Percentiles rank a stretch among this genome's conserved stretches.
These are phyloP conservation scores for Poicephalus gulielmi DNA, from an alignment of 2,113 vertebrate genomes.

Conservation along the genomic window DNA sequence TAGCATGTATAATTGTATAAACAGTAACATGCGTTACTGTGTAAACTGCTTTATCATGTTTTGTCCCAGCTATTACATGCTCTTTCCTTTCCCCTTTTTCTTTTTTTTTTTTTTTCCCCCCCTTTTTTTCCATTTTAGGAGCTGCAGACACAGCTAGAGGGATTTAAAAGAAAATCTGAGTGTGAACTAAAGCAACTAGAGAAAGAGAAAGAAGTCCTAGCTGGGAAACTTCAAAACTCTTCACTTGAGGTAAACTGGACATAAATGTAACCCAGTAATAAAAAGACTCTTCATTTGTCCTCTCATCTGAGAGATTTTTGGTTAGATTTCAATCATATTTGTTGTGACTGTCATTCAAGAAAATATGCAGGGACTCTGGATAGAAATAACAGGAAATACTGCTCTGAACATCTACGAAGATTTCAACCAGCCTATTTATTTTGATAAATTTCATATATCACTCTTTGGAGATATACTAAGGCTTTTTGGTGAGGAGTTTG, in stretches of 20 bases:
- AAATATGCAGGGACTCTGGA: neutral
- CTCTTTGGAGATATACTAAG: neutral
- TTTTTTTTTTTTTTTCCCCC: neutral
- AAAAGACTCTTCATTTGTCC: neutral
- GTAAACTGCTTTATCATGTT: neutral
- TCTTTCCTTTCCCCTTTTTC: neutral
- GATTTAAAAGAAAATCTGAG: conserved; percentile 81
- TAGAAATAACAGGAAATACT: neutral
- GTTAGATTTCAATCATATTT: neutral
- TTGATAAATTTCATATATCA: neutral
- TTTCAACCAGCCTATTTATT: neutral
- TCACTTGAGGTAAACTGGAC: conserved; percentile 78
- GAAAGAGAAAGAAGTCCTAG: conserved; percentile 82
- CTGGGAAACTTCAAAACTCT: conserved; percentile 80
- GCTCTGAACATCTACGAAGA: neutral
- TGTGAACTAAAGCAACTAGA: conserved; percentile 78
- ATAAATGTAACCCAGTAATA: neutral
- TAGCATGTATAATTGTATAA: neutral
- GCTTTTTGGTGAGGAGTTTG: neutral
- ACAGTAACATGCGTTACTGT: neutral
- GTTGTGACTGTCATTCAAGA: neutral
- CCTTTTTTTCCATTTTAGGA: conserved; percentile 56
- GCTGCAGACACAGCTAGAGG: conserved; percentile 78
- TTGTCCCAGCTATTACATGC: neutral
- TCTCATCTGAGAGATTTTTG: neutral